A percentile compares a stretch with the other conserved stretches of the same genome.
phyloP scores from a whole-genome alignment of 2,888 invertebrate species.

The Pristionchus japonicus region DNA sequence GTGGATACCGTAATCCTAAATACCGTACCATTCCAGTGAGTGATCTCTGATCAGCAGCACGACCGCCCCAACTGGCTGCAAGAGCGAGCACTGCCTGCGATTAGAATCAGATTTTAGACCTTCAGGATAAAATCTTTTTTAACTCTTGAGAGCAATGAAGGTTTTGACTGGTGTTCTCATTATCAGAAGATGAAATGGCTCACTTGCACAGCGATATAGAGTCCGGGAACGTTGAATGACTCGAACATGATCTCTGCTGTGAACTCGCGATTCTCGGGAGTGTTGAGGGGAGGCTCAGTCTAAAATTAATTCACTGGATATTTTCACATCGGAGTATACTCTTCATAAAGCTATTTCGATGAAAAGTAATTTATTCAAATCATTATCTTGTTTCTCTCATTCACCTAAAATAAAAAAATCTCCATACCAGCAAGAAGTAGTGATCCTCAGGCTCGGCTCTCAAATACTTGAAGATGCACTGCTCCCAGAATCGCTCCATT shows the following conservation, averaged over 20 bases:
- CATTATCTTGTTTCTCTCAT: too few relatives aligned
- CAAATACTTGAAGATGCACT: slow-evolving; percentile 98
- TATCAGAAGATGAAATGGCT: slow-evolving; percentile 47
- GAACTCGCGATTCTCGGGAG: slow-evolving; percentile 92
- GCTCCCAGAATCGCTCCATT: slow-evolving; percentile 98
- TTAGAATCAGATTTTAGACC: not conserved
- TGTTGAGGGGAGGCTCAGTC: slow-evolving; percentile 99
- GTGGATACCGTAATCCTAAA: not conserved
- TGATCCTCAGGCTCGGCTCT: slow-evolving; percentile 99
- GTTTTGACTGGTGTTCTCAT: too few relatives aligned
- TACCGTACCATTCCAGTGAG: slow-evolving; percentile 84
- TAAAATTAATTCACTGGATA: slow-evolving; percentile 68
- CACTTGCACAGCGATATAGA: slow-evolving; percentile 96
- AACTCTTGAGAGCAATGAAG: not conserved
- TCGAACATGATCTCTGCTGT: slow-evolving; percentile 98
- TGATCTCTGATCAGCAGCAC: slow-evolving; percentile 89
- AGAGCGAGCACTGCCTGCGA: slow-evolving; percentile 93
- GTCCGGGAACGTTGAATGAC: slow-evolving; percentile 98
- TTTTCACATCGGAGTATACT: too few relatives aligned
- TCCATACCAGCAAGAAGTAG: slow-evolving; percentile 86
- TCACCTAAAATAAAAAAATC: not conserved
- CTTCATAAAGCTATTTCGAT: too few relatives aligned
- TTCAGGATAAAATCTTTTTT: not conserved
- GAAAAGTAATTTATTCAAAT: too few relatives aligned
- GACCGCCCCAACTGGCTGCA: slow-evolving; percentile 97